These are phyloP conservation scores for Battus philenor DNA, from an alignment of 1,140 invertebrate genomes.

Conservation along the genomic window DNA sequence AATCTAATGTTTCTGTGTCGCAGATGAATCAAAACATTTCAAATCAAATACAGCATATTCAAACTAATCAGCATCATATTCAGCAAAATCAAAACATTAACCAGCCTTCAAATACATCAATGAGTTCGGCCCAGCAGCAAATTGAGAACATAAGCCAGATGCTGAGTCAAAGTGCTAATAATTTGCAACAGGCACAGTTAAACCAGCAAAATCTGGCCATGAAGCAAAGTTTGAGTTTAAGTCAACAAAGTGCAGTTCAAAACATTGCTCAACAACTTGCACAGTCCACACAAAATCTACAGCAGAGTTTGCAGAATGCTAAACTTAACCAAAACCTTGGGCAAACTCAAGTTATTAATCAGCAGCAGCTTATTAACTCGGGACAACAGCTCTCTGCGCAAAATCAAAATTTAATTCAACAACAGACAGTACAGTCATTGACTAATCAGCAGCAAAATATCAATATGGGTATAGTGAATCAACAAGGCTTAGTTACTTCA, in stretches of 20 bases:
- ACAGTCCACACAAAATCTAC: slow-evolving; percentile 64
- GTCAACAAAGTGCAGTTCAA: slow-evolving; percentile 65
- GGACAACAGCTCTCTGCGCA: slow-evolving; percentile 52
- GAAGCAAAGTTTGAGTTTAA: slow-evolving; percentile 59
- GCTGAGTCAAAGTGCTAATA: slow-evolving; percentile 68
- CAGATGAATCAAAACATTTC: slow-evolving; percentile 64
- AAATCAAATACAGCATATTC: slow-evolving; percentile 56
- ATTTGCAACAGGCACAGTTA: slow-evolving; percentile 58
- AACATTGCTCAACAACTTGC: slow-evolving; percentile 69
- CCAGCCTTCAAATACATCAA: slow-evolving; percentile 47
- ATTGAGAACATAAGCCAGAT: slow-evolving; percentile 70
- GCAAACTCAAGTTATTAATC: slow-evolving; percentile 53
- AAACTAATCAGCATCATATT: slow-evolving; percentile 52
- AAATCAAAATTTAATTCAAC: slow-evolving; percentile 56
- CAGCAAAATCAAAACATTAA: slow-evolving; percentile 61
- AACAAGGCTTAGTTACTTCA: slow-evolving; percentile 52
- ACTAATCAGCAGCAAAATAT: slow-evolving; percentile 63
- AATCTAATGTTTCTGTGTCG: slow-evolving; percentile 51
- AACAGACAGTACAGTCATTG: slow-evolving; percentile 61
- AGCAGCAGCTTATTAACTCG: slow-evolving; percentile 53
- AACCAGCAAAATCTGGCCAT: slow-evolving; percentile 61
- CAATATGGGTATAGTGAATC: slow-evolving; percentile 61
- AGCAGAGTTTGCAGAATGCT: slow-evolving; percentile 61
- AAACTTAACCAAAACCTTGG: slow-evolving; percentile 55
- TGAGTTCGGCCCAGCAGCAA: slow-evolving; percentile 66